Percentiles rank a stretch among this genome's conserved stretches.
Conservation (phyloP, 2,113 vertebrate species). For the Syrmaticus mikado region DNA sequence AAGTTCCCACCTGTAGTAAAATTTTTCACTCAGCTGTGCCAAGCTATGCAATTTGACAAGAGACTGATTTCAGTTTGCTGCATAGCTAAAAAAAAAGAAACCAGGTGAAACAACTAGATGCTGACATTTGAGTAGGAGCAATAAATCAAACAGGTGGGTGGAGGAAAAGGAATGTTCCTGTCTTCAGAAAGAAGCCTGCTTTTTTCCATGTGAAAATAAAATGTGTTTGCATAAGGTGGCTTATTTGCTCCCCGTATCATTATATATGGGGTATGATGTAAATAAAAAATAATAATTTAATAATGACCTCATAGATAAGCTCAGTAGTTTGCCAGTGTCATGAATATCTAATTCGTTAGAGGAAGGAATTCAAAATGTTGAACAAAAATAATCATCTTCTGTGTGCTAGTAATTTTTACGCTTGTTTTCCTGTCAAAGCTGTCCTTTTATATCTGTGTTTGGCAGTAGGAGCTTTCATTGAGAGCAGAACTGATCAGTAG, state of each 20-base stretch:
- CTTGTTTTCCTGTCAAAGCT: not conserved
- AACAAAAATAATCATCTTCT: not conserved
- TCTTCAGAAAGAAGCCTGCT: conserved; percentile 10
- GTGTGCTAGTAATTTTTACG: not conserved
- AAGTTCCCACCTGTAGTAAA: conserved; percentile 1
- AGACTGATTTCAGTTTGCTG: conserved; percentile 11
- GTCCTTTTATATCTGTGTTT: not conserved
- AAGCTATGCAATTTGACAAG: conserved; percentile 17
- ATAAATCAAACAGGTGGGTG: conserved; percentile 56
- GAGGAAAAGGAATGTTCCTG: conserved; percentile 26
- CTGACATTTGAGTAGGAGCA: conserved; percentile 34
- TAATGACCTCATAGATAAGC: not conserved
- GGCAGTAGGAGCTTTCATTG: not conserved
- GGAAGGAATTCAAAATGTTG: not conserved
- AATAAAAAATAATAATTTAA: not conserved
- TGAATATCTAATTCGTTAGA: not conserved
- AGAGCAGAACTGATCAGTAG: not conserved
- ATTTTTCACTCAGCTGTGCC: not conserved
- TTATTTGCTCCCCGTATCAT: not conserved
- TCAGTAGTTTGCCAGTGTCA: not conserved
- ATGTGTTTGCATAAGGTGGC: not conserved
- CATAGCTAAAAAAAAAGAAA: conserved; percentile 37
- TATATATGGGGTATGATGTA: not conserved
- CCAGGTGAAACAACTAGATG: conserved; percentile 47
- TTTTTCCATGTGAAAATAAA: conserved; percentile 9